Percentiles rank a stretch among this genome's conserved stretches.
Conservation (phyloP, 2,797 vertebrate species). For the Cygnus olor region DNA sequence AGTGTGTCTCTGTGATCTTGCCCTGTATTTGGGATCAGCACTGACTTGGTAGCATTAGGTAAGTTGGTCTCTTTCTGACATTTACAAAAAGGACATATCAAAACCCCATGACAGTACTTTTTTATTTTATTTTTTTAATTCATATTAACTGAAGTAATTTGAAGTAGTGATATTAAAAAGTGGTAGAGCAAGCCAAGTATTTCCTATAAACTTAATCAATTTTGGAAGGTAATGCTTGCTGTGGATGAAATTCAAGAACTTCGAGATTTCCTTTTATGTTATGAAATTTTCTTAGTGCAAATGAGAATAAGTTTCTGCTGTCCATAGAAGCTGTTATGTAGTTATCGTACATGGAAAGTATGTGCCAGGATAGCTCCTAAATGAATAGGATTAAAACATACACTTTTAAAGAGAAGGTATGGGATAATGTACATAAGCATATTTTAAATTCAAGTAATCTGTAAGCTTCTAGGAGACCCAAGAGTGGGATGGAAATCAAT, state of each 20-base stretch:
- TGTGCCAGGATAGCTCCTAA: neutral
- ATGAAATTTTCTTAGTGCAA: neutral
- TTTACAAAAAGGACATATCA: neutral
- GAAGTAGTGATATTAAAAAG: neutral
- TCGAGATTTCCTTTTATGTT: neutral
- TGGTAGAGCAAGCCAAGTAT: neutral
- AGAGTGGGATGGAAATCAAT: neutral
- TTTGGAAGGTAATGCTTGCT: neutral
- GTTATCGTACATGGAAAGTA: neutral
- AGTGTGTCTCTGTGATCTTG: neutral
- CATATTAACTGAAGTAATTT: neutral
- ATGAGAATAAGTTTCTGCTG: neutral
- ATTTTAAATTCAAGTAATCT: neutral
- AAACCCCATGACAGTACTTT: fast-evolving
- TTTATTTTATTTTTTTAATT: neutral
- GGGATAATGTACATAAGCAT: neutral
- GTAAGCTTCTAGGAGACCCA: neutral
- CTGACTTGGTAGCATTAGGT: neutral
- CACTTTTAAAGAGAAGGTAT: neutral
- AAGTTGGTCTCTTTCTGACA: neutral
- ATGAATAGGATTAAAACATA: neutral
- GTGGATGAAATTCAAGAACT: neutral
- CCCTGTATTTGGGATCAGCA: neutral
- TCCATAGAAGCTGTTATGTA: neutral
- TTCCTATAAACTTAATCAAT: neutral